phyloP scores from a whole-genome alignment of 1,140 invertebrate species.

The Phymastichus coffea region DNA sequence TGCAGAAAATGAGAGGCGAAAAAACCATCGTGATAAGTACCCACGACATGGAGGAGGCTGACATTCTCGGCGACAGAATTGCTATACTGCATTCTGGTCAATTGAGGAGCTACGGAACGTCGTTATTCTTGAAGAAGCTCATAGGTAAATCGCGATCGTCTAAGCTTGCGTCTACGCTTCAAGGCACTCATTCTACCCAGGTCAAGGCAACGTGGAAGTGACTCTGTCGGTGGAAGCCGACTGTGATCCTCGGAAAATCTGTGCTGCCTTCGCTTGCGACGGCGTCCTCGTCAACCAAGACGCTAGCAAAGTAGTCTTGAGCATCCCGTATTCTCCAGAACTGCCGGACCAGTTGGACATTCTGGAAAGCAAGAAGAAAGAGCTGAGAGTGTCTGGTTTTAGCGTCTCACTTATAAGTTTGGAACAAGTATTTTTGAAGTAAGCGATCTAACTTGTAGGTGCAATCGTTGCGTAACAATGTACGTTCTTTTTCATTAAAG shows the following conservation, averaged over 20 bases:
- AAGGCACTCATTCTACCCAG: no score
- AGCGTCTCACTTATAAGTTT: constrained; percentile 80
- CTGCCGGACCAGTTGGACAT: constrained; percentile 65
- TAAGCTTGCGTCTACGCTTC: no score
- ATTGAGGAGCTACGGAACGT: constrained; percentile 79
- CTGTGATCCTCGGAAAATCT: constrained; percentile 41
- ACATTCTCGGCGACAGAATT: constrained; percentile 88
- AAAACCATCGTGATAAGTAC: constrained; percentile 91
- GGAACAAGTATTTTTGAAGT: constrained; percentile 87
- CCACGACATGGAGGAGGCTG: constrained; percentile 98
- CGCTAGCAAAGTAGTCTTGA: constrained; percentile 50
- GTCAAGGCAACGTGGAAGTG: constrained; percentile 53
- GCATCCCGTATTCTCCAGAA: constrained; percentile 51
- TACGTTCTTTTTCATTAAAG: no score
- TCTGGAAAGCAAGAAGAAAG: constrained; percentile 62
- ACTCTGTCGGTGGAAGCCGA: constrained; percentile 43
- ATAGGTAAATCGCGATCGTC: no score
- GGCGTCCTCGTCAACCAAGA: constrained; percentile 39
- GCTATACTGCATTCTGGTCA: constrained; percentile 85
- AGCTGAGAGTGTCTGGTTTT: constrained; percentile 71
- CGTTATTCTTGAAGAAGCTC: constrained; percentile 83
- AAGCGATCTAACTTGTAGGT: constrained; percentile 32
- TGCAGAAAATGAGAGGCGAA: constrained; percentile 56
- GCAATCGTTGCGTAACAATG: not conserved
- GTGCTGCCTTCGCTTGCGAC: constrained; percentile 34